Conservation (phyloP, 2,888 invertebrate genomes). For the Drosophila demipolita region DNA sequence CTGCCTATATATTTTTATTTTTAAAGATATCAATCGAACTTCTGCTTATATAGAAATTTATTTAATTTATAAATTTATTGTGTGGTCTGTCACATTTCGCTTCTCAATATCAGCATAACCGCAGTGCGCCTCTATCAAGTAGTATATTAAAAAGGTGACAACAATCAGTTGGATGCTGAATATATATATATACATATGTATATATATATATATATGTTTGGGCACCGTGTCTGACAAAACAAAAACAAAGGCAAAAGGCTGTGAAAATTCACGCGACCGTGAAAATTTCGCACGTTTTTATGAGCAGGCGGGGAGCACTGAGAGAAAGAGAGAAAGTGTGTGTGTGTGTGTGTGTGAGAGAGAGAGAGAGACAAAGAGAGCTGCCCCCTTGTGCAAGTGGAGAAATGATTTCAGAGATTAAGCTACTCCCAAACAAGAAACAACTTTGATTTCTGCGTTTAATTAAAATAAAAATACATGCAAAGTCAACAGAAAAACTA, state of each 20-base stretch:
- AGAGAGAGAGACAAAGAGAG: not conserved
- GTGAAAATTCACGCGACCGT: slow-evolving; percentile 72
- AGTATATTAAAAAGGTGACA: slow-evolving; percentile 66
- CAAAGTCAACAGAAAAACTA: slow-evolving; percentile 81
- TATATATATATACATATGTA: not conserved
- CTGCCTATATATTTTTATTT: not conserved
- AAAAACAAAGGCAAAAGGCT: slow-evolving; percentile 58
- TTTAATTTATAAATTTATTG: no score
- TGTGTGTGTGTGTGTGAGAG: not conserved
- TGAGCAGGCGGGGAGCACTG: slow-evolving; percentile 41
- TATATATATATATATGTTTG: slow-evolving; percentile 6
- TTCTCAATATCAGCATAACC: not conserved
- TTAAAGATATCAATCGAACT: not conserved
- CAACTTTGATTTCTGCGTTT: slow-evolving; percentile 71
- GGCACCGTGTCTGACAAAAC: slow-evolving; percentile 53
- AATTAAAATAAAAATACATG: slow-evolving; percentile 83
- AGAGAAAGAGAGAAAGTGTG: not conserved
- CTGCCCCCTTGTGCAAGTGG: slow-evolving; percentile 43
- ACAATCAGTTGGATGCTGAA: slow-evolving; percentile 52
- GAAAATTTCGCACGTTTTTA: slow-evolving; percentile 85
- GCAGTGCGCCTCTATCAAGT: not conserved
- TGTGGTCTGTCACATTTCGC: not conserved
- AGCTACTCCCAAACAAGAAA: slow-evolving; percentile 43
- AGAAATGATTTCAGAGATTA: slow-evolving; percentile 78
- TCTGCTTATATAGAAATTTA: not conserved